A percentile compares a stretch with the other conserved stretches of the same genome.
These are phyloP conservation scores for Stenurella melanura DNA, from an alignment of 2,888 invertebrate species.

Conservation along the genomic window DNA sequence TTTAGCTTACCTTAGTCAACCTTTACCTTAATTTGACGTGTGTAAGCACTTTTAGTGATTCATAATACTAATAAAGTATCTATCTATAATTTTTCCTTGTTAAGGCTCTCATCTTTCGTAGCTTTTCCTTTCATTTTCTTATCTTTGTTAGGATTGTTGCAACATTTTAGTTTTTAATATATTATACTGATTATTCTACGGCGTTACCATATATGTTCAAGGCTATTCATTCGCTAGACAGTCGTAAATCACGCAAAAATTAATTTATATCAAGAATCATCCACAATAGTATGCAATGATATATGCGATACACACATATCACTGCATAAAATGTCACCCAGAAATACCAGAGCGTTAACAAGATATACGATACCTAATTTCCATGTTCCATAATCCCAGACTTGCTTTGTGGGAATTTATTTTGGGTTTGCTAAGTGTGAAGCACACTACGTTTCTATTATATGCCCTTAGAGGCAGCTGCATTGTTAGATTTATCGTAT, in stretches of 20 bases:
- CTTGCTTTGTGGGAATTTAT: conserved; percentile 41
- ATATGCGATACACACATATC: conserved; percentile 19
- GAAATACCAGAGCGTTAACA: conserved; percentile 37
- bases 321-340: conserved; percentile 23
- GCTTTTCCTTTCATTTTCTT: too few relatives aligned
- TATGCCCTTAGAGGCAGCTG: conserved; percentile 40
- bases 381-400: conserved; percentile 47
- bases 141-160: too few relatives aligned
- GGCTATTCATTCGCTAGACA: neutral
- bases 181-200: too few relatives aligned
- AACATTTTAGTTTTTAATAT: too few relatives aligned
- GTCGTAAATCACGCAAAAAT: neutral
- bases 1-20: too few relatives aligned
- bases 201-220: too few relatives aligned
- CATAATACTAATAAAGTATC: too few relatives aligned
- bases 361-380: conserved; percentile 46
- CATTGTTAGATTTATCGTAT: conserved; percentile 39
- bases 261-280: neutral
- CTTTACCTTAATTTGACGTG: too few relatives aligned
- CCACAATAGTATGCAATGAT: neutral
- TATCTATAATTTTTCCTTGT: too few relatives aligned
- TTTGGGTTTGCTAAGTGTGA: conserved; percentile 41
- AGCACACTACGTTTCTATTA: conserved; percentile 52
- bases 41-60: too few relatives aligned
- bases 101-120: too few relatives aligned